phyloP scores from a whole-genome alignment of 2,113 vertebrate genomes.

The Ctenodactylus gundi region DNA sequence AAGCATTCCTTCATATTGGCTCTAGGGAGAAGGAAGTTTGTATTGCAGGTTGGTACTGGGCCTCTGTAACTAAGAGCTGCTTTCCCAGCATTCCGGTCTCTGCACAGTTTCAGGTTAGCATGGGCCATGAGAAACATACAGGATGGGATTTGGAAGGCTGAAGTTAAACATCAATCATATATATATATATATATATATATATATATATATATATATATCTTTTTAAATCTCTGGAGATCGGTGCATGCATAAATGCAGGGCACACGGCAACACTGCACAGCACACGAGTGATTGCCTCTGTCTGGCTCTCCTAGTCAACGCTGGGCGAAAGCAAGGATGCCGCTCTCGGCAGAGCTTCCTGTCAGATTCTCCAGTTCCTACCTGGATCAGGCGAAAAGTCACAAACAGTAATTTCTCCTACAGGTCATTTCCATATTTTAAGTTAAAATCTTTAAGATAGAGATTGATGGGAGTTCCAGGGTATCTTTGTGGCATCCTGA shows the following conservation, averaged over 20 bases:
- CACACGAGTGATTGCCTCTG: not conserved
- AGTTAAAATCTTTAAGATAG: not conserved
- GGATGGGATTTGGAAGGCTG: not conserved
- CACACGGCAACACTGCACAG: fast-evolving
- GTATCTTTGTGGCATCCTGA: not conserved
- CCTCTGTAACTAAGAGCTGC: not conserved
- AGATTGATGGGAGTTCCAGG: not conserved
- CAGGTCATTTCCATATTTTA: not conserved
- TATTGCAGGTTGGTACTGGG: too few species aligned
- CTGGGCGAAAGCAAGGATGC: not conserved
- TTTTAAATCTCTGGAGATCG: not conserved
- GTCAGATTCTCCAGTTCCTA: not conserved
- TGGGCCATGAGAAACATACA: not conserved
- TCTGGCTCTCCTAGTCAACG: not conserved
- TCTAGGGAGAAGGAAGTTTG: not conserved
- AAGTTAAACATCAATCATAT: not conserved
- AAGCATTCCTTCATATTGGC: not conserved
- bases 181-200: too few species aligned
- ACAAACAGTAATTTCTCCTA: not conserved
- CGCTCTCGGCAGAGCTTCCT: not conserved
- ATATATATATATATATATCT: too few species aligned
- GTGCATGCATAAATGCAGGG: fast-evolving
- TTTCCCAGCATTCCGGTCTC: not conserved
- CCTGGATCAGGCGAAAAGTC: too few species aligned
- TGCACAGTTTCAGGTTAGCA: not conserved